Evolutionary conservation across 2,888 invertebrate species (phyloP), one percentile per base, ranked within the genome.

Genomic region (Oasisia sp.): DNA sequence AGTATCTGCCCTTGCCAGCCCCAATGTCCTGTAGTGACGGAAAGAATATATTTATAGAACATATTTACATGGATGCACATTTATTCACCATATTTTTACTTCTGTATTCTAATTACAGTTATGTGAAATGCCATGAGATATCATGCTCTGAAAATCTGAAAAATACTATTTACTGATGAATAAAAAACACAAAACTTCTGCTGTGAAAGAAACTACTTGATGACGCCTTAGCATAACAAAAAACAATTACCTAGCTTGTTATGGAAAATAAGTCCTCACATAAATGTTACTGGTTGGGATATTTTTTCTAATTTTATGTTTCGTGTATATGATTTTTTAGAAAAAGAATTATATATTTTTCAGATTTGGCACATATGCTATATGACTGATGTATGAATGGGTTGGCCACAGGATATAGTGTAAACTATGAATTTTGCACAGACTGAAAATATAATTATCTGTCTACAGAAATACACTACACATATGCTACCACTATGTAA

Each of bases 1-100:
- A 99, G 96, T 99, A 99, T 97, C 99, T 99, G 91, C 99, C 99
- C 94, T 97, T 74, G 14, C 74, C 74, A 74, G 74, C 74, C 27
- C 74, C 74, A 74, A 74, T 74, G 27, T 74, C 74, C 74, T 74
- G 74, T 27, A 74, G 38, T 38, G 38, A 38, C 38, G 38, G 38
- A 38, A 38, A 38, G 38, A 74, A 74, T 27, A 74, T 7, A 74
- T 74, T 74, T 27, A 74, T n/a, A n/a, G n/a, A 74, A 74, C 74
- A 74, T 7, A 74, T 74, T 74, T 27, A 74, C 27, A 74, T 27
- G 27, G 19, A 2, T n/a, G 27, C 74, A 74, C 7, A 74, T 74
- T 74, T 74, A 74, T 74, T n/a, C 32, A 32, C 93, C 95, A 94
- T 94, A 97, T 97, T 7, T 27, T 74, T 27, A 74, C 5, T 19